phyloP scores from a whole-genome alignment of 2,797 vertebrate genomes.

The Chlorospingus semifuscus region DNA sequence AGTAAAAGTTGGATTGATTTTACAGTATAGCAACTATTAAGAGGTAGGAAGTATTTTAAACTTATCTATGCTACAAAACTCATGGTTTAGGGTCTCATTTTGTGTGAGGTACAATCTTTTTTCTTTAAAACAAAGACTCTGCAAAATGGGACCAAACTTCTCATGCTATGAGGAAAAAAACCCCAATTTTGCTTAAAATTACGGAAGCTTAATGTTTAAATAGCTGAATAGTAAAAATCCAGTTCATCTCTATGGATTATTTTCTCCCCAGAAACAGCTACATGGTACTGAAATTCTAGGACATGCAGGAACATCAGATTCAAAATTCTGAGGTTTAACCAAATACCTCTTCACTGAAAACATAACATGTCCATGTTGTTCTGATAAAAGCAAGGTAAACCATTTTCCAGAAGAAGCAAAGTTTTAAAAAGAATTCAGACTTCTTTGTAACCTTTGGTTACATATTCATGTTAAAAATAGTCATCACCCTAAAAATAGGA shows the following conservation, averaged over 20 bases:
- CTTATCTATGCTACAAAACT: background rate
- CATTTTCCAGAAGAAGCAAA: background rate
- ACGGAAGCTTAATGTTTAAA: background rate
- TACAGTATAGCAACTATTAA: background rate
- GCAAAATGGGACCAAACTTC: background rate
- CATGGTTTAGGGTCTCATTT: background rate
- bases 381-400: background rate
- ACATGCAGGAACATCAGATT: background rate
- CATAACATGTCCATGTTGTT: fast-evolving
- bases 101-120: background rate
- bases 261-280: background rate
- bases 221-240: background rate
- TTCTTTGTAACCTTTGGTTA: background rate
- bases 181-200: background rate
- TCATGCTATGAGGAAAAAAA: background rate
- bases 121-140: background rate
- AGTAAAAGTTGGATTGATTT: background rate
- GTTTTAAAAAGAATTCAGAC: background rate
- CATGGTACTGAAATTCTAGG: background rate
- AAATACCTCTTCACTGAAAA: background rate
- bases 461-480: background rate
- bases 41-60: background rate
- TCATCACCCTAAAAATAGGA: background rate
- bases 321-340: background rate
- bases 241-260: background rate